Conservation (phyloP, 2,888 invertebrate genomes). For the Synergus itoensis region DNA sequence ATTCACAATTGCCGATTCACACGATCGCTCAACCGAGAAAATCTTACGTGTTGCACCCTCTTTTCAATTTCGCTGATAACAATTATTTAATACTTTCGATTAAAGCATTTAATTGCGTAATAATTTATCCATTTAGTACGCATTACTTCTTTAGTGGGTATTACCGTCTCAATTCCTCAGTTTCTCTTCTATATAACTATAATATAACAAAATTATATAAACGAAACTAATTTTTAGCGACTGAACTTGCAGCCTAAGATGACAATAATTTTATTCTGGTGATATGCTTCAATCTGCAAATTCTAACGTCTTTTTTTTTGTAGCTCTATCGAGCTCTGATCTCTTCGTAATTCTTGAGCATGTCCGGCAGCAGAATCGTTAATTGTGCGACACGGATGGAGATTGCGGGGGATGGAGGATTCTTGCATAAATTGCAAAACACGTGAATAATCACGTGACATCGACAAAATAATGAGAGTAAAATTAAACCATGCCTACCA, state of each 20-base stretch:
- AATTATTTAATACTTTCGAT: slow-evolving; percentile 27
- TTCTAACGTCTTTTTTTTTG: slow-evolving; percentile 28
- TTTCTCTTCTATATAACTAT: background rate
- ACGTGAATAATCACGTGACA: slow-evolving; percentile 41
- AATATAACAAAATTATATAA: background rate
- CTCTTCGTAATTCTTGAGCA: slow-evolving; percentile 30
- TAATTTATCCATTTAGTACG: background rate
- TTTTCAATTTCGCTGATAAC: slow-evolving; percentile 23
- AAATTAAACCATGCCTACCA: slow-evolving; percentile 36
- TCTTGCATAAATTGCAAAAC: slow-evolving; percentile 40
- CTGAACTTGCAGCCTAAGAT: slow-evolving; percentile 2
- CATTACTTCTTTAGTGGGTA: background rate
- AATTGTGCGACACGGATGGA: slow-evolving; percentile 33
- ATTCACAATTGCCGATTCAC: slow-evolving; percentile 38
- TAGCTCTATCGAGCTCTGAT: slow-evolving; percentile 32
- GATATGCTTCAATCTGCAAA: slow-evolving; percentile 36
- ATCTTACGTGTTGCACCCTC: slow-evolving; percentile 16
- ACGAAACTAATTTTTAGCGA: background rate
- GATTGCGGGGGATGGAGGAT: slow-evolving; percentile 39
- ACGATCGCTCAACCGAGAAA: slow-evolving; percentile 37
- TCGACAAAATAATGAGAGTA: slow-evolving; percentile 39
- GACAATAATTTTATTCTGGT: slow-evolving; percentile 36
- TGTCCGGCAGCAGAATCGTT: slow-evolving; percentile 35
- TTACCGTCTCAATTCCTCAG: background rate
- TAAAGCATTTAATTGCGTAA: background rate